These are phyloP conservation scores for Ostrea edulis DNA, from an alignment of 1,140 invertebrate species.

Conservation along the genomic window DNA sequence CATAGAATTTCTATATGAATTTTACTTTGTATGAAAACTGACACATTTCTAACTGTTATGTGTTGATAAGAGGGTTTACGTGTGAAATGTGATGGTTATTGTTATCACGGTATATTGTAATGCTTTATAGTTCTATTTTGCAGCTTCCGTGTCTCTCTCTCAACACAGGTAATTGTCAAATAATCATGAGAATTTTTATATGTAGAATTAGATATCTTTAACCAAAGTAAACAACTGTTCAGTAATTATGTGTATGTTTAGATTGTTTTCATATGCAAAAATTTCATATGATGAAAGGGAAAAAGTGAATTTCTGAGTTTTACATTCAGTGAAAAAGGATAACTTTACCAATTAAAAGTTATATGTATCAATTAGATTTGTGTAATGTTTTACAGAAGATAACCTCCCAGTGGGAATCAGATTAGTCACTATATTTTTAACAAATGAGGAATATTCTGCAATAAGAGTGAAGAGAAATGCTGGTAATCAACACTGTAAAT, in stretches of 20 bases:
- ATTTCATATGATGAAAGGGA: background rate
- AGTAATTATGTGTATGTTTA: background rate
- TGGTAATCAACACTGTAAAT: slow-evolving; percentile 11
- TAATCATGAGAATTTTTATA: background rate
- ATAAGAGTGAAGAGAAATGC: slow-evolving; percentile 41
- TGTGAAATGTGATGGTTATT: too few species aligned
- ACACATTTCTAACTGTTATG: too few species aligned
- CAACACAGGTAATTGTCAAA: slow-evolving; percentile 61
- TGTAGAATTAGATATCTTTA: background rate
- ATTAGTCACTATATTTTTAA: slow-evolving; percentile 64
- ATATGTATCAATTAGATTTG: background rate
- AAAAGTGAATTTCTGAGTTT: background rate
- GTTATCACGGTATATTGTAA: too few species aligned
- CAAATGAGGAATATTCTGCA: slow-evolving; percentile 59
- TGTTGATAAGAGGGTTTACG: too few species aligned
- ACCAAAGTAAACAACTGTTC: background rate
- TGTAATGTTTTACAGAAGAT: slow-evolving; percentile 57
- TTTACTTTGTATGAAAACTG: too few species aligned
- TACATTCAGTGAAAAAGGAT: background rate
- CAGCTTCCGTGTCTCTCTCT: slow-evolving; percentile 66
- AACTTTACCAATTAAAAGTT: background rate
- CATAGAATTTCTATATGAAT: too few species aligned
- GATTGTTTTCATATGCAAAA: too few species aligned
- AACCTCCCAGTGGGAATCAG: slow-evolving; percentile 64
- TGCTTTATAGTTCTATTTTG: slow-evolving; percentile 50